Evolutionary conservation across 2,888 invertebrate species (phyloP).

Genomic region (Itoplectis maculator): DNA sequence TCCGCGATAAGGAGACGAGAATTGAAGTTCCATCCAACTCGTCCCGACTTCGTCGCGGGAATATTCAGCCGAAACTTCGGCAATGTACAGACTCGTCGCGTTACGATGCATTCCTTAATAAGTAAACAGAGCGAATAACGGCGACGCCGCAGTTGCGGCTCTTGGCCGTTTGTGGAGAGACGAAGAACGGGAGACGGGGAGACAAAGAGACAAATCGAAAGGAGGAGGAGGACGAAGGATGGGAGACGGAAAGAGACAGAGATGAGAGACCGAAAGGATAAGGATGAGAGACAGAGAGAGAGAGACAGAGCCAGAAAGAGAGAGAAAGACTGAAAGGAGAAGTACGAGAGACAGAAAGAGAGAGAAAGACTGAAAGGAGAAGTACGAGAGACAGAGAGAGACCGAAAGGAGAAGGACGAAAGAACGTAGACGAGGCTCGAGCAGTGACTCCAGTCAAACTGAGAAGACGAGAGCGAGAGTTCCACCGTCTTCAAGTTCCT

Average conservation of each 20-base stretch:
- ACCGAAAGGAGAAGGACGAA: neutral
- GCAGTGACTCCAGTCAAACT: conserved; percentile 6
- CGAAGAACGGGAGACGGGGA: neutral
- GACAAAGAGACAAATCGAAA: too few relatives aligned
- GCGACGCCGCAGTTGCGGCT: conserved; percentile 54
- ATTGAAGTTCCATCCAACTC: conserved; percentile 25
- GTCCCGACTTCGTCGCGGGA: conserved; percentile 1
- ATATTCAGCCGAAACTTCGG: neutral
- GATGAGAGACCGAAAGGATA: neutral
- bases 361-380: neutral
- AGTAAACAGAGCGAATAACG: conserved; percentile 63
- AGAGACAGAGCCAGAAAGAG: too few relatives aligned
- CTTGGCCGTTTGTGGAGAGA: conserved; percentile 36
- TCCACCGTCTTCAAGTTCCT: conserved; percentile 18
- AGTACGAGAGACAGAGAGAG: neutral
- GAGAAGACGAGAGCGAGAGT: conserved; percentile 11
- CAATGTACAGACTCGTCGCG: neutral
- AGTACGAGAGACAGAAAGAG: neutral
- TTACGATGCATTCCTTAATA: conserved; percentile 59
- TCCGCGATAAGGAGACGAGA: conserved; percentile 8
- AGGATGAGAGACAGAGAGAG: neutral
- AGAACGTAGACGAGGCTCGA: neutral
- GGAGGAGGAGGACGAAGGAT: too few relatives aligned
- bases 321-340: neutral
- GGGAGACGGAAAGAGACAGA: too few relatives aligned